phyloP scores from a whole-genome alignment of 2,113 vertebrate genomes.

The Pseudonaja textilis region DNA sequence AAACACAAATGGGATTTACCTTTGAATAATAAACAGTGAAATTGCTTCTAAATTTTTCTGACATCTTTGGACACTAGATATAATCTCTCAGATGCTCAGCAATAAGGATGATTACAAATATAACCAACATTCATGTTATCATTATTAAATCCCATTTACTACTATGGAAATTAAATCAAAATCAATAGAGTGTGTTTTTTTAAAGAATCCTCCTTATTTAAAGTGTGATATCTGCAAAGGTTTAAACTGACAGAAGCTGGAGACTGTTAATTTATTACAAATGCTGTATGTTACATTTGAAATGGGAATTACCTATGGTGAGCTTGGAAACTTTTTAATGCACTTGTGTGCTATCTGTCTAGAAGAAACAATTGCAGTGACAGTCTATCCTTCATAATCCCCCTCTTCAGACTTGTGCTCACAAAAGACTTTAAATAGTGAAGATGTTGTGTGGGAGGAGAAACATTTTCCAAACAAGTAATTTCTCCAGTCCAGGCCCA shows the following conservation, averaged over 20 bases:
- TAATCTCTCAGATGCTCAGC: background rate
- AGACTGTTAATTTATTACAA: slow-evolving; percentile 60
- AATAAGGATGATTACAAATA: background rate
- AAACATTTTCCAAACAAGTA: slow-evolving; percentile 81
- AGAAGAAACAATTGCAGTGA: slow-evolving; percentile 76
- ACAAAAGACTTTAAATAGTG: slow-evolving; percentile 79
- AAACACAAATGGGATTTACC: background rate
- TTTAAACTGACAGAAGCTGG: background rate
- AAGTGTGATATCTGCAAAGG: background rate
- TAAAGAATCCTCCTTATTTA: background rate
- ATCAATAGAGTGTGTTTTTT: background rate
- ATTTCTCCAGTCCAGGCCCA: slow-evolving; percentile 73
- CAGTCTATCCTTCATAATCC: slow-evolving; percentile 78
- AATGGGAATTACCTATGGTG: slow-evolving; percentile 78
- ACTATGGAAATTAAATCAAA: slow-evolving; percentile 14
- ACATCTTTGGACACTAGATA: slow-evolving; percentile 1
- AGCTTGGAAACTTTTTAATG: slow-evolving; percentile 72
- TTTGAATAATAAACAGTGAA: background rate
- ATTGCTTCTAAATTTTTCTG: background rate
- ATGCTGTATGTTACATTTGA: slow-evolving; percentile 57
- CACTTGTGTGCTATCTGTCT: slow-evolving; percentile 70
- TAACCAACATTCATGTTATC: background rate
- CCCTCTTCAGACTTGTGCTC: slow-evolving; percentile 72
- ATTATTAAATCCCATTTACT: slow-evolving; percentile 3
- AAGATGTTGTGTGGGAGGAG: slow-evolving; percentile 80